Evolutionary conservation across 2,888 invertebrate genomes (phyloP).

Genomic region (Myathropa florea): DNA sequence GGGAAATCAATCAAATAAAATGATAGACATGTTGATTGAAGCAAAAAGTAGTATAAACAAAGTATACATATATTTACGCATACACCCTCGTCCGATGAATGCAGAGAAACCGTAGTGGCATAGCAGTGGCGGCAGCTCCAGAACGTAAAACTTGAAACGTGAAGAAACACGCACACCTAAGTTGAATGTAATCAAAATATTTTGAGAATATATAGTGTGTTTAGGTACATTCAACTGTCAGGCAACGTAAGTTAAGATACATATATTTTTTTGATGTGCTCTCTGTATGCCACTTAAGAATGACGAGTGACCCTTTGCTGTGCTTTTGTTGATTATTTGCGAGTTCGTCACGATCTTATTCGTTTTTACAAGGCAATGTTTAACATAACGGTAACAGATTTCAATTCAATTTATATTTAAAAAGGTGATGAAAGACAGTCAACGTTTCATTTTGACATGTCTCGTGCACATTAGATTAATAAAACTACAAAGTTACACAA

Average conservation of each 20-base stretch:
- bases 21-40: conserved; percentile 75
- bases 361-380: conserved; percentile 26
- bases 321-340: neutral
- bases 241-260: conserved; percentile 13
- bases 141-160: conserved; percentile 31
- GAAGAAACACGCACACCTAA: conserved; percentile 72
- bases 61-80: conserved; percentile 27
- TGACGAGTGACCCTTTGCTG: neutral
- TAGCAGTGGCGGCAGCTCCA: neutral
- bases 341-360: conserved; percentile 8
- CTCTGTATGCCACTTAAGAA: conserved; percentile 8
- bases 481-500: conserved; percentile 66
- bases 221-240: conserved; percentile 57
- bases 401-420: neutral
- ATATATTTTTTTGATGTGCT: neutral
- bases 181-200: conserved; percentile 74
- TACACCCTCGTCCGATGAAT: conserved; percentile 12
- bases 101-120: conserved; percentile 15
- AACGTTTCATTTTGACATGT: conserved; percentile 20
- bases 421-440: neutral
- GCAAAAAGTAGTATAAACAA: conserved; percentile 73
- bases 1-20: conserved; percentile 74
- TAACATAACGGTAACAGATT: conserved; percentile 21
- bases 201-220: conserved; percentile 65
- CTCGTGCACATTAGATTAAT: conserved; percentile 49